Evolutionary conservation across 2,888 invertebrate genomes (phyloP).

Genomic region (Caenorhabditis virilis): DNA sequence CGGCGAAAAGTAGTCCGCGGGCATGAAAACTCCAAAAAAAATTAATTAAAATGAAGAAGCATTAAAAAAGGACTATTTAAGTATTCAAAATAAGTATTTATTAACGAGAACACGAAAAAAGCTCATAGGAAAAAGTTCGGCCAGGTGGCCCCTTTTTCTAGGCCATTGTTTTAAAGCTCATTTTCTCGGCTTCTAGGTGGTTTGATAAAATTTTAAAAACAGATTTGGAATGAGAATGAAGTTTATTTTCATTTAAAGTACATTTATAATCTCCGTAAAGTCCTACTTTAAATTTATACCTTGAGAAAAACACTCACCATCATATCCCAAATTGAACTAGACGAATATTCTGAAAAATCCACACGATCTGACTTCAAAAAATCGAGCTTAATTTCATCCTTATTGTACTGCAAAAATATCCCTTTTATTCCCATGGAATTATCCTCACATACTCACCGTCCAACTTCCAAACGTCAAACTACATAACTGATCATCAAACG

Average conservation of each 20-base stretch:
- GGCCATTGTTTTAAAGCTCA: background rate
- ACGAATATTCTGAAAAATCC: slow-evolving; percentile 51
- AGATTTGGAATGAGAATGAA: no score
- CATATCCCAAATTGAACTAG: slow-evolving; percentile 96
- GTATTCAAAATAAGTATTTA: background rate
- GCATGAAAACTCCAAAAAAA: no score
- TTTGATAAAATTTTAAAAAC: no score
- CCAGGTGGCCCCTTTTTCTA: background rate
- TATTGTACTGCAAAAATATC: slow-evolving; percentile 58
- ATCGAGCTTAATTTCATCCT: slow-evolving; percentile 75
- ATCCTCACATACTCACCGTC: slow-evolving; percentile 74
- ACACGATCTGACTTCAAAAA: slow-evolving; percentile 82
- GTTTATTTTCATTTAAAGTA: no score
- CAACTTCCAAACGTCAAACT: slow-evolving; percentile 99
- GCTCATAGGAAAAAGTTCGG: no score
- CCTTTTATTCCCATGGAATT: background rate
- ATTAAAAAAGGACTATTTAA: background rate
- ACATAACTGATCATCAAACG: slow-evolving; percentile 81
- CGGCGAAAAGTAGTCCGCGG: no score
- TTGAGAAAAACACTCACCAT: slow-evolving; percentile 72
- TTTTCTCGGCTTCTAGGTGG: no score
- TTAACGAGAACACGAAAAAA: no score
- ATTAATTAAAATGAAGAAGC: no score
- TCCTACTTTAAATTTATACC: background rate
- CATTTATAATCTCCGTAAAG: no score